These are phyloP conservation scores for Eilema caniola DNA, from an alignment of 2,888 invertebrate species.

Conservation along the genomic window DNA sequence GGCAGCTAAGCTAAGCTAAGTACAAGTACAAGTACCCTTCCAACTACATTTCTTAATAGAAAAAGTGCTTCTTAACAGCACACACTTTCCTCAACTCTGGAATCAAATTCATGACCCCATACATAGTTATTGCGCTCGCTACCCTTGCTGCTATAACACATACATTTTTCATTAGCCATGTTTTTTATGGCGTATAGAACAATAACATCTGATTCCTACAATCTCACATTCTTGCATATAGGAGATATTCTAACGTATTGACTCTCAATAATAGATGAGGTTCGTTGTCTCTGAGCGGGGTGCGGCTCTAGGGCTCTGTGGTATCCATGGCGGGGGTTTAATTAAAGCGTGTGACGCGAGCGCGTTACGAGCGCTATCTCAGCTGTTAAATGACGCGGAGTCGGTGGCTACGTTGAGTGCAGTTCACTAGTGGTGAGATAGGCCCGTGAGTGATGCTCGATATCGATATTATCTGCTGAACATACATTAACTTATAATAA, in stretches of 20 bases:
- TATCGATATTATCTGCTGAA: slow-evolving; percentile 8
- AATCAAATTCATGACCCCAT: background rate
- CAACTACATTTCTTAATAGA: background rate
- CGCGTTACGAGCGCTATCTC: slow-evolving; percentile 50
- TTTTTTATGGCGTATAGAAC: background rate
- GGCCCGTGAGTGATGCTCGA: background rate
- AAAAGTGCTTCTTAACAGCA: too few relatives aligned
- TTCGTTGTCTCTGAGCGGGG: slow-evolving; percentile 28
- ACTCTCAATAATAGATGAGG: slow-evolving; percentile 52
- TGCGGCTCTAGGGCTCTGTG: slow-evolving; percentile 15
- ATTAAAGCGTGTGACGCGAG: slow-evolving; percentile 51
- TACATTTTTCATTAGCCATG: background rate
- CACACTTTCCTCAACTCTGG: background rate
- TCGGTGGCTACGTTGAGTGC: slow-evolving; percentile 26
- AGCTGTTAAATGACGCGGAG: slow-evolving; percentile 46
- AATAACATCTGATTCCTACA: background rate
- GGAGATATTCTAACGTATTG: slow-evolving; percentile 40
- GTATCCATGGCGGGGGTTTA: slow-evolving; percentile 34
- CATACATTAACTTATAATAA: too few relatives aligned
- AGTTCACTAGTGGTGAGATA: background rate
- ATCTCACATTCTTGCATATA: slow-evolving; percentile 5
- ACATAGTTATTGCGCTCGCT: background rate
- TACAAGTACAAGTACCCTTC: too few relatives aligned
- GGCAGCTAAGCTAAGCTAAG: too few relatives aligned
- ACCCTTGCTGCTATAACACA: background rate